Evolutionary conservation across 2,888 invertebrate genomes (phyloP).

Genomic region (Drosophila flavopinicola): DNA sequence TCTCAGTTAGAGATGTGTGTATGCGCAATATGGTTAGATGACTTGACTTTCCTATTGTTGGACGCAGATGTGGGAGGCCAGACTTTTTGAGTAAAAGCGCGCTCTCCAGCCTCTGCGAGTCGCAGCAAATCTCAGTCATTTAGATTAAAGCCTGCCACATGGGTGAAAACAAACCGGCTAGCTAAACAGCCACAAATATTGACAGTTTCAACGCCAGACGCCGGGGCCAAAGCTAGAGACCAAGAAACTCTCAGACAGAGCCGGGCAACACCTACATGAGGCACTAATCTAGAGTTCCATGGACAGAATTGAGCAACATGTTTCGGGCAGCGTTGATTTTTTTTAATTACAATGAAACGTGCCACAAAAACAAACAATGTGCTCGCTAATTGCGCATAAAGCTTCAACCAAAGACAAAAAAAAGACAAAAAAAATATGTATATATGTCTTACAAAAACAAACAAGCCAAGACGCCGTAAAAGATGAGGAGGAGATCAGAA

Average conservation of each 20-base stretch:
- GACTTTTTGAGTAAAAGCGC: conserved; percentile 13
- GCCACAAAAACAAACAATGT: conserved; percentile 73
- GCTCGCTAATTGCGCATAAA: conserved; percentile 73
- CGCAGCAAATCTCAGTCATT: conserved; percentile 31
- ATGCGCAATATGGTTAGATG: conserved; percentile 12
- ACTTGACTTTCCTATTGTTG: conserved; percentile 14
- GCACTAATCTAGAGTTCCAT: conserved; percentile 25
- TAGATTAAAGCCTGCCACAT: conserved; percentile 27
- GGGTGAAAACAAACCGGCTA: conserved; percentile 24
- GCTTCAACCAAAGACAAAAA: conserved; percentile 44
- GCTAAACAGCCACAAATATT: conserved; percentile 46
- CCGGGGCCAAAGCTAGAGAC: neutral
- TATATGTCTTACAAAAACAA: conserved; percentile 25
- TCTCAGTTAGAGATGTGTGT: conserved; percentile 22
- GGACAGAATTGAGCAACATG: conserved; percentile 35
- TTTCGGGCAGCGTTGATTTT: conserved; percentile 47
- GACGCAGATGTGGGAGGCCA: conserved; percentile 6
- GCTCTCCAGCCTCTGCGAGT: conserved; percentile 5
- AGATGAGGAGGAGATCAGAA: neutral
- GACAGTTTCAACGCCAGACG: conserved; percentile 36
- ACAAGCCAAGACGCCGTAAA: conserved; percentile 28
- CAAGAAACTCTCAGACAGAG: conserved; percentile 10
- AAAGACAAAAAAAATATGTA: neutral
- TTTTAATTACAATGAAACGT: conserved; percentile 77
- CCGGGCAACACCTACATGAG: conserved; percentile 43